Evolutionary conservation across 2,888 invertebrate genomes (phyloP).

Genomic region (Heteromurus nitidus): DNA sequence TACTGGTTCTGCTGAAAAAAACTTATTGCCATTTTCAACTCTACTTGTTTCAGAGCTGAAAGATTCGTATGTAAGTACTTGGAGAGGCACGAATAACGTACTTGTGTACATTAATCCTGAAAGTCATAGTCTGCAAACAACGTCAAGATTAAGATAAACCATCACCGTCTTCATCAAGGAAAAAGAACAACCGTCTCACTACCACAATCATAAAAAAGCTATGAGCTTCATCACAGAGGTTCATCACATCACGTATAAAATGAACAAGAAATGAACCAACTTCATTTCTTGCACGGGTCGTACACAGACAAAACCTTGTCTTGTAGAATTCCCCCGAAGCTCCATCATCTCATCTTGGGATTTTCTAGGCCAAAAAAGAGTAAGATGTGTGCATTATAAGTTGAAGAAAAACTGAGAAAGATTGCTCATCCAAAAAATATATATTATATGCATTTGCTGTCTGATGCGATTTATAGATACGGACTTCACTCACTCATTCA

Average conservation of each 20-base stretch:
- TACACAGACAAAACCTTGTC: background rate
- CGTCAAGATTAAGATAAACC: constrained; percentile 38
- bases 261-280: constrained; percentile 12
- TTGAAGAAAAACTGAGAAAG: constrained; percentile 14
- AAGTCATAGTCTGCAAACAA: too few relatives aligned
- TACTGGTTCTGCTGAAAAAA: background rate
- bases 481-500: constrained; percentile 19
- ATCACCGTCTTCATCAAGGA: constrained; percentile 26
- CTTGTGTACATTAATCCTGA: too few relatives aligned
- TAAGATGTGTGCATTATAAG: background rate
- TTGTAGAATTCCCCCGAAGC: constrained; percentile 6
- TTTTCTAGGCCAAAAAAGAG: constrained; percentile 47
- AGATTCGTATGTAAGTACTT: too few relatives aligned
- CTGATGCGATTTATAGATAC: constrained; percentile 50
- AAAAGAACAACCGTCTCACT: constrained; percentile 28
- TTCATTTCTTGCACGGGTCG: constrained; percentile 5
- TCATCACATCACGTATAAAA: constrained; percentile 47
- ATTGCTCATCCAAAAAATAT: constrained; percentile 29
- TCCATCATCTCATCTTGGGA: constrained; percentile 33
- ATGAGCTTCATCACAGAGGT: constrained; percentile 26
- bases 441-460: constrained; percentile 9
- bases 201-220: constrained; percentile 7
- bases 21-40: too few relatives aligned
- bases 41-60: too few relatives aligned
- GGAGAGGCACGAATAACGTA: too few relatives aligned